Evolutionary conservation across 2,888 invertebrate genomes (phyloP).

Genomic region (Tyria jacobaeae): DNA sequence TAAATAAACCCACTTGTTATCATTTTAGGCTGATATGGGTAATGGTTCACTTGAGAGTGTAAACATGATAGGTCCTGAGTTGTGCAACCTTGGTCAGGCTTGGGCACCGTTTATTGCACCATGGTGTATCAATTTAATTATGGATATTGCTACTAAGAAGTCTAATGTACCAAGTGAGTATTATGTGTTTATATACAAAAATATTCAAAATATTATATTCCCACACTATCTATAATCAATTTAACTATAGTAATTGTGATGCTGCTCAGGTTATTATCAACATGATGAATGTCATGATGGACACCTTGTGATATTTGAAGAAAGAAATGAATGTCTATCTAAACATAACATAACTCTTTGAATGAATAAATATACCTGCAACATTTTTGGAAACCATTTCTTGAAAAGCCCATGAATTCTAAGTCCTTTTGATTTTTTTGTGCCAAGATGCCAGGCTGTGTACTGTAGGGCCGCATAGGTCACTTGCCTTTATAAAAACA

Average conservation of each 20-base stretch:
- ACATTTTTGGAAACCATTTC: no score
- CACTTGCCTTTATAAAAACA: no score
- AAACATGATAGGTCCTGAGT: conserved; percentile 80
- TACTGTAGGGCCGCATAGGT: no score
- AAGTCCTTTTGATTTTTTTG: no score
- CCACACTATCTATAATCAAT: not conserved
- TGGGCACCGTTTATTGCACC: conserved; percentile 84
- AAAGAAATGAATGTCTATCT: no score
- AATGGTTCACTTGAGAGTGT: conserved; percentile 79
- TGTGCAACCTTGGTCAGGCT: conserved; percentile 73
- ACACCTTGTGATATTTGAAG: no score
- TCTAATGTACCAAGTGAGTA: conserved; percentile 78
- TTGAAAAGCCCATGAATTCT: no score
- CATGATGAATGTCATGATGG: no score
- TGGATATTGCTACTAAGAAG: conserved; percentile 83
- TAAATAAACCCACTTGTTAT: not conserved
- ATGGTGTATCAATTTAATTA: conserved; percentile 81
- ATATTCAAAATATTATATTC: not conserved
- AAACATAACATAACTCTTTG: no score
- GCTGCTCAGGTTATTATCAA: no score
- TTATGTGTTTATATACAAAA: not conserved
- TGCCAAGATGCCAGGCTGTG: no score
- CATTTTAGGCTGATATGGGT: conserved; percentile 66
- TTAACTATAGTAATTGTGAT: not conserved
- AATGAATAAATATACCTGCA: no score